Evolutionary conservation across 23 tunicate genomes (phyloP), one percentile per base, ranked within the genome.

Genomic region (Pegea sp.): DNA sequence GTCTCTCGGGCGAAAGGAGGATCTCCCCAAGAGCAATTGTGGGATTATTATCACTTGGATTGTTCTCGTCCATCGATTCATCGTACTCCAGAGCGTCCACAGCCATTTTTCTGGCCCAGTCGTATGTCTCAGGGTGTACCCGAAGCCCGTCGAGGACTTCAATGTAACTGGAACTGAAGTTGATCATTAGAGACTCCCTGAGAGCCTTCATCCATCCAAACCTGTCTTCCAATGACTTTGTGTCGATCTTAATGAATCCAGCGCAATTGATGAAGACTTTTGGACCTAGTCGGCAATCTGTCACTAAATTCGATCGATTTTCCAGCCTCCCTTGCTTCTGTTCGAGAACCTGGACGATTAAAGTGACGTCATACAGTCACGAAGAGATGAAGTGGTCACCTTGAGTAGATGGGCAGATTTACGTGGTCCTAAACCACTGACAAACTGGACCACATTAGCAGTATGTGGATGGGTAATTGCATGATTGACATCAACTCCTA

Each of bases 91-190:
- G 58, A 1, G 88, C 90, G 34, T 89, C 98, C 31, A 71, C 90
- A 0, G 90, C 98, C 98, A 89, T 89, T 66, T 89, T 89, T 28
- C 98, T 70, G n/a, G 90, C 98, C 88, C 88, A 89, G 43, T 76
- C 90, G 70, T 76, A 89, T 19, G 81, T 89, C 44, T 89, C 98
- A 20, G 98, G 98, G 52, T 89, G 98, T 7, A 89, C 88, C 29
- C 98, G 76, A 23, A 77, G 65, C 0, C 90, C 90, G 64, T 89
- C 98, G 18, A 89, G 49, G 13, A 89, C 93, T 59, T 89, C 98
- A 48, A 89, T 77, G 75, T 89, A 89, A 1, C 68, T 76, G 26
- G 73, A 81, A 22, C 86, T 71, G 74, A 76, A 67, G 58, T 5
- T 22, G 23, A 20, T 7, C 21, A 11, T 21, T 19, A 50, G 20